Evolutionary conservation across 2,113 vertebrate genomes (phyloP).

Genomic region (Butastur rufipennis): DNA sequence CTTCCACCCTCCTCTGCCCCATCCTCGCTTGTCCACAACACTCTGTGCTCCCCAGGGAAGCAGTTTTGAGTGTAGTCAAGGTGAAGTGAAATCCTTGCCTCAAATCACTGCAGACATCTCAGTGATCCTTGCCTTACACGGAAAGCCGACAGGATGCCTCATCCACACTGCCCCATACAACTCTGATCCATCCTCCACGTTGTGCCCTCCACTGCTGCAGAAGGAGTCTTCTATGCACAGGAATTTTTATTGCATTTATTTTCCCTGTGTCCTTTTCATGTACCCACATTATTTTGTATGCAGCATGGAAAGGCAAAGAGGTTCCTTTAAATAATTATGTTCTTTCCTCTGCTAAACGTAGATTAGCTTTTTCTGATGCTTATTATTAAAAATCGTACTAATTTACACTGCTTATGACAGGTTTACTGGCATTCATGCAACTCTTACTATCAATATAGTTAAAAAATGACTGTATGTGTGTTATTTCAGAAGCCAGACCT

Average conservation of each 20-base stretch:
- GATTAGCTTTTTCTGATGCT: neutral
- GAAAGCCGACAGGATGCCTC: neutral
- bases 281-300: neutral
- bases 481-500: neutral
- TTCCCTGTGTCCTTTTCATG: neutral
- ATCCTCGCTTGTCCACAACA: neutral
- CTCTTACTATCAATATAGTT: neutral
- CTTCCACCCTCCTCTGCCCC: neutral
- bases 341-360: neutral
- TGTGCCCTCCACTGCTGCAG: neutral
- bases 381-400: neutral
- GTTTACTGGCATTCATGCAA: neutral
- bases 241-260: neutral
- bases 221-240: neutral
- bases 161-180: neutral
- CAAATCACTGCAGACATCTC: neutral
- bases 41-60: fast-evolving
- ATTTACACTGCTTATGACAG: neutral
- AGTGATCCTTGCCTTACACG: fast-evolving
- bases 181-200: neutral
- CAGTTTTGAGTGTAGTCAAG: neutral
- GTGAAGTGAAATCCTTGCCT: neutral
- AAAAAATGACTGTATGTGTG: neutral
- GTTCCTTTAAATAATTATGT: neutral
- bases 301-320: neutral